Base-by-base conservation (phyloP, 2,888 invertebrate genomes). In the Pherbina coryleti region DNA sequence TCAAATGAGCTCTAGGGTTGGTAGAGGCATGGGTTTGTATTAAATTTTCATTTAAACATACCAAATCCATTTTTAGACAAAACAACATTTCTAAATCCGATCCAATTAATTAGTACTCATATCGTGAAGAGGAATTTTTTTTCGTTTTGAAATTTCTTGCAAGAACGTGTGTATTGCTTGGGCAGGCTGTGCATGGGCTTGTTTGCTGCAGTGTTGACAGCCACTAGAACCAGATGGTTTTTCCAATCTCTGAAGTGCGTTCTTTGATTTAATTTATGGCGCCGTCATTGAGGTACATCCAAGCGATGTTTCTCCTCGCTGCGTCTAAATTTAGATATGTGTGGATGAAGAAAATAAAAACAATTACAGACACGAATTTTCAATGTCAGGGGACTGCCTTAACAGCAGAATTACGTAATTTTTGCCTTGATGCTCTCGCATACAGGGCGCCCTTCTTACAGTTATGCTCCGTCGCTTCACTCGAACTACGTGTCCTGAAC, bases 301-400 rank as follows among this genome's bases (percentile, higher is more conserved):
- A 19, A 31, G 44, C 44, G 71, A 31, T 53, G 71, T 51, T 34
- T 67, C 34, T 57, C 4, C 53, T 53, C 22, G 11, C 44, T 22
- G 34, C 25, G 31, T 73, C 57, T 72, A 60, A 62, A 77, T 67
- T 71, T 77, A 66, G 67, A 74, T 14, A 51, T 37, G 7, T 3
- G 25, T 7, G 11, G n/a, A 57, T 69, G 28, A 49, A 67, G 22
- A 53, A n/a, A 37, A n/a, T 3, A 5, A 34, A 19, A 22, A 57
- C 11, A n/a, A 14, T 34, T 64, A 11, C 74, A 37, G 55, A 7
- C 71, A 34, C 31, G 31, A 51, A 44, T 51, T 78, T 79, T 78
- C 79, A 79, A 79, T 79, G 79, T 78, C 77, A 78, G 72, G 75
- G 77, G 75, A 78, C 75, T 75, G 73, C 78, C 72, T 75, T 75